Base-by-base conservation (phyloP, 2,888 invertebrate species). In the Trisateles emortualis region DNA sequence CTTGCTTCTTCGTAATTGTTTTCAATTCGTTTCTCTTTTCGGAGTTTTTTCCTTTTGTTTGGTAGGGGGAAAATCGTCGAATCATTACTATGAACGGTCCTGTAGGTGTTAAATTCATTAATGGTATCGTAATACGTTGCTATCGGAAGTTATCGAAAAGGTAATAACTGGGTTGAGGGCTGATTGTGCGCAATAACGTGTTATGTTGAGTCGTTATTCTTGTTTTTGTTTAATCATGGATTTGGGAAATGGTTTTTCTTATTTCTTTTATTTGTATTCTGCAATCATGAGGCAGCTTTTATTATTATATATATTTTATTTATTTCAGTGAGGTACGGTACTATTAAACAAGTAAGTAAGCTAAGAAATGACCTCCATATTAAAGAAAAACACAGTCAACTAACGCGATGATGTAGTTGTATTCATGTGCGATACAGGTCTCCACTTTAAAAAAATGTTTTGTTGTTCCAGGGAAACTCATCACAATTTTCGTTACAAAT, bases 1-100 rank as follows among this genome's bases (percentile, higher is more conserved):
- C 83, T 87, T 81, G 78, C 75, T 74, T 59, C 72, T 61, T 54
- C 64, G 83, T 87, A 87, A 88, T 87, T 87, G 86, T 87, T 88
- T 88, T 81, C 86, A 81, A 85, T 86, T 84, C 83, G 78, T 81
- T 66, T 64, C 51, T 51, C 16, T 58, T 64, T 62, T 51, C 58
- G 47, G 52, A 45, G 3, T 50, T 33, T 64, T 50, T 54, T 63
- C 53, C 66, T 64, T 76, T 81, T 79, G 72, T 79, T 72, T 70
- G 74, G 62, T 58, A 54, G 60, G 64, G 59, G 48, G 54, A 45
- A 64, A 71, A 71, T 52, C 47, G 72, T 63, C 53, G 59, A 67
- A 61, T 71, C 72, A 71, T 68, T 69, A 64, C 59, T 63, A 39
- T 45, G 57, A 65, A 36, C 51, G 48, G 45, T 54, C 35, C 52